These are phyloP conservation scores for Telenomus remus DNA, from an alignment of 1,140 invertebrate genomes.

Conservation along the genomic window DNA sequence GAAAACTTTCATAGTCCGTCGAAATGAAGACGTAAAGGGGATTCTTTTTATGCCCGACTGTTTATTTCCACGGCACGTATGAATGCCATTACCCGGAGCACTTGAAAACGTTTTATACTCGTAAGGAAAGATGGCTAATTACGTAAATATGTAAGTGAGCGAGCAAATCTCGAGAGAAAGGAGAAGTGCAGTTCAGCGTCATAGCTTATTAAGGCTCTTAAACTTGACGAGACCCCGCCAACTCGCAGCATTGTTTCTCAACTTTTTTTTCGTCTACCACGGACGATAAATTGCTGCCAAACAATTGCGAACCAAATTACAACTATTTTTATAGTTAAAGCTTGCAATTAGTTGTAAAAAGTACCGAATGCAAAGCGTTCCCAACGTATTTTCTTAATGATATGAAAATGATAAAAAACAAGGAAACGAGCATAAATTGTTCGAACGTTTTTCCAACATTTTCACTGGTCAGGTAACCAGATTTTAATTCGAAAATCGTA, in stretches of 20 bases:
- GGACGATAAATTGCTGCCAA: slow-evolving; percentile 16
- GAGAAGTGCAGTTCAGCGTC: slow-evolving; percentile 42
- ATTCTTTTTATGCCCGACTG: slow-evolving; percentile 27
- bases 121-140: slow-evolving; percentile 52
- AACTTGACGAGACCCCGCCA: slow-evolving; percentile 37
- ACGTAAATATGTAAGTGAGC: slow-evolving; percentile 48
- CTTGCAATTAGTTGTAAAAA: no score
- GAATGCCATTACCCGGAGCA: slow-evolving; percentile 48
- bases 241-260: slow-evolving; percentile 26
- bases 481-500: no score
- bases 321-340: no score
- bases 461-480: no score
- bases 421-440: no score
- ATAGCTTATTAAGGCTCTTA: slow-evolving; percentile 51
- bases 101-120: slow-evolving; percentile 49
- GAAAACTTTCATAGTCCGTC: slow-evolving; percentile 31
- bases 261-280: not conserved
- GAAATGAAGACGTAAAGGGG: slow-evolving; percentile 43
- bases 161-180: slow-evolving; percentile 30
- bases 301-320: no score
- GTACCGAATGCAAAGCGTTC: no score
- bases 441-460: no score
- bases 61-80: slow-evolving; percentile 51
- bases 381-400: no score
- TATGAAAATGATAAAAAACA: no score